Percentiles rank a stretch among this genome's conserved stretches.
Evolutionary conservation across 2,888 invertebrate species (phyloP).

Genomic region (Linnaemya tessellans): DNA sequence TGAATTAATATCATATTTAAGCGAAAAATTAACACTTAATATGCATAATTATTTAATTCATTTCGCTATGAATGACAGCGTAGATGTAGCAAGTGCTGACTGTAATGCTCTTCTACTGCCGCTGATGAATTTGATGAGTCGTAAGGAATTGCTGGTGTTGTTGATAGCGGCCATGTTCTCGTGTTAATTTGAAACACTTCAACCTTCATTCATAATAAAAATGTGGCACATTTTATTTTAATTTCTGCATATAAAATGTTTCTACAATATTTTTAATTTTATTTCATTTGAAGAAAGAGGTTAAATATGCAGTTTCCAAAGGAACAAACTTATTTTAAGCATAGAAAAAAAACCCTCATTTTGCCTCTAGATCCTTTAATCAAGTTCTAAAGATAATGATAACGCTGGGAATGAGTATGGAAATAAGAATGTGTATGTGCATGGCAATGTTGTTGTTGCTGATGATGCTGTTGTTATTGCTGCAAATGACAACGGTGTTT

Average conservation of each 20-base stretch:
- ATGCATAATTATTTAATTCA: constrained; percentile 71
- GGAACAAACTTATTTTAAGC: constrained; percentile 18
- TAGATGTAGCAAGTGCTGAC: constrained; percentile 56
- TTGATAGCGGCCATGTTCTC: constrained; percentile 41
- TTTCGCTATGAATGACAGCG: constrained; percentile 66
- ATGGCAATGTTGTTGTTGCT: constrained; percentile 35
- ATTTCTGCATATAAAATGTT: constrained; percentile 57
- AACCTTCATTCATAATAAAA: constrained; percentile 68
- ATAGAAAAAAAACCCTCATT: constrained; percentile 41
- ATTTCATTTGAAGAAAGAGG: constrained; percentile 46
- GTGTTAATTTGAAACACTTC: constrained; percentile 67
- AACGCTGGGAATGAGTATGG: not conserved
- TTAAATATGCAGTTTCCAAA: constrained; percentile 67
- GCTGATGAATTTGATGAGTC: constrained; percentile 31
- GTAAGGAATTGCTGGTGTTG: constrained; percentile 18
- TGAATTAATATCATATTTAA: constrained; percentile 66
- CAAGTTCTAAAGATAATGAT: constrained; percentile 32
- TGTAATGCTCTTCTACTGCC: constrained; percentile 26
- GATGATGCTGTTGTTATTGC: constrained; percentile 38
- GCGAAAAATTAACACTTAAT: constrained; percentile 69
- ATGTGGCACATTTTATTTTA: constrained; percentile 71
- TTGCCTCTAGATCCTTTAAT: constrained; percentile 44
- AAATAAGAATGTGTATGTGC: not conserved
- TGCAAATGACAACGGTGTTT: constrained; percentile 49
- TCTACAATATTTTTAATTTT: constrained; percentile 12